Conservation (phyloP, 1,140 invertebrate genomes). For the Drosophila azteca region DNA sequence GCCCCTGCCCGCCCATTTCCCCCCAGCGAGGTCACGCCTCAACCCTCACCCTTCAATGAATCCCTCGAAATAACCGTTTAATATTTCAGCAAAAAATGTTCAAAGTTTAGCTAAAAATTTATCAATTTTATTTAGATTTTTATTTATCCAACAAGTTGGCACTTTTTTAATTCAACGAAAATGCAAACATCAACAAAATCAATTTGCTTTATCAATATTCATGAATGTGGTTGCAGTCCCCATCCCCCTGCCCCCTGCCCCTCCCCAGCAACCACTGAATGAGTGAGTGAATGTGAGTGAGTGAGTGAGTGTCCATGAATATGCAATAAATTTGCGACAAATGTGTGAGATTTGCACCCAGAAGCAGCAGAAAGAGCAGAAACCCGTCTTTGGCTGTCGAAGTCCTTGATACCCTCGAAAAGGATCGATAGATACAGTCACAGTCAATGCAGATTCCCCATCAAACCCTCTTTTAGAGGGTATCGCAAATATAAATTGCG, state of each 20-base stretch:
- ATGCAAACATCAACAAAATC: constrained; percentile 55
- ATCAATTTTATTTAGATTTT: constrained; percentile 3
- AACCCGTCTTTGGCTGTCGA: too few relatives aligned
- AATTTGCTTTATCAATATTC: constrained; percentile 79
- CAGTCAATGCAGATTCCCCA: too few relatives aligned
- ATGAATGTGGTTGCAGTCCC: constrained; percentile 38
- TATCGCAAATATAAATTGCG: constrained; percentile 16
- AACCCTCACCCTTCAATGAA: constrained; percentile 15
- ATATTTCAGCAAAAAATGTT: too few relatives aligned
- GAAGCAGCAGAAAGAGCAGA: constrained; percentile 7
- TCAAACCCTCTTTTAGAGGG: too few relatives aligned
- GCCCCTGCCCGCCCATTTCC: constrained; percentile 35
- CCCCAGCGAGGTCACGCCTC: constrained; percentile 40
- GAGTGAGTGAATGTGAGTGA: constrained; percentile 20
- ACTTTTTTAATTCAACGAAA: constrained; percentile 46
- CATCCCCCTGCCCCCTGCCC: not conserved
- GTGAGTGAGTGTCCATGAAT: constrained; percentile 60
- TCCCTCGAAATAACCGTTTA: too few relatives aligned
- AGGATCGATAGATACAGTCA: too few relatives aligned
- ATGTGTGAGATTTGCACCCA: constrained; percentile 56
- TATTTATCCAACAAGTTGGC: constrained; percentile 23
- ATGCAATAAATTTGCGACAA: constrained; percentile 58
- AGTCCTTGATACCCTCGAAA: too few relatives aligned
- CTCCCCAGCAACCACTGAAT: not conserved
- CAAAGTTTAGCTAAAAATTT: too few relatives aligned